Evolutionary conservation across 2,113 vertebrate species (phyloP), one percentile per base, ranked within the genome.

Genomic region (Pogonocichla stellata): DNA sequence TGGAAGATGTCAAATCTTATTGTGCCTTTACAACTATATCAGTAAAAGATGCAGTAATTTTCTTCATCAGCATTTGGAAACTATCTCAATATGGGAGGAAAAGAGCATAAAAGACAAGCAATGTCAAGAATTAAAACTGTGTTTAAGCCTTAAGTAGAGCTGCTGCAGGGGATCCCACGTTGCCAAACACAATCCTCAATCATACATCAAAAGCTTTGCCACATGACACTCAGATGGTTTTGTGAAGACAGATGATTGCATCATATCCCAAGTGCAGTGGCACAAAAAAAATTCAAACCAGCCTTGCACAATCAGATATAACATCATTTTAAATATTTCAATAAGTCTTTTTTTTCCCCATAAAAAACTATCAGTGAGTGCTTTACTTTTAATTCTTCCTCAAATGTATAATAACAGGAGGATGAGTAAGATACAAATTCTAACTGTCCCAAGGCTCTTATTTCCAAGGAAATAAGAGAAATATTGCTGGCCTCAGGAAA

Each of bases 1-100:
- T 88, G 75, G 80, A 86, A 90, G 86, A 78, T 50, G 71, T 94
- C 92, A 96, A 66, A 62, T 83, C 88, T 94, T 88, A 93, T 70
- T 92, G 90, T 90, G 91, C 82, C 92, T 94, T 80, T 83, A 73
- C 64, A 89, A 66, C 70, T 74, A 6, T 20, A 71, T 71, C 84
- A 67, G 91, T 18, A 31, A 22, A 80, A 72, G 91, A 90, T 57
- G 75, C 71, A 78, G 64, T 67, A 54, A 92, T 96, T 94, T 90
- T 80, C 86, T 72, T 92, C 91, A 90, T 88, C 66, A 69, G 69
- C 12, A 0, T 66, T 78, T 56, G 48, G 80, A 89, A 95, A 94
- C 95, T 66, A 81, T 81, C 80, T 96, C 73, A 64, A 60, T 56
- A 93, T 28, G 42, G 40, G 80, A 86, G 38, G 51, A 83, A 78